These are phyloP conservation scores for Pterostichus madidus DNA, from an alignment of 2,888 invertebrate genomes.

Conservation along the genomic window DNA sequence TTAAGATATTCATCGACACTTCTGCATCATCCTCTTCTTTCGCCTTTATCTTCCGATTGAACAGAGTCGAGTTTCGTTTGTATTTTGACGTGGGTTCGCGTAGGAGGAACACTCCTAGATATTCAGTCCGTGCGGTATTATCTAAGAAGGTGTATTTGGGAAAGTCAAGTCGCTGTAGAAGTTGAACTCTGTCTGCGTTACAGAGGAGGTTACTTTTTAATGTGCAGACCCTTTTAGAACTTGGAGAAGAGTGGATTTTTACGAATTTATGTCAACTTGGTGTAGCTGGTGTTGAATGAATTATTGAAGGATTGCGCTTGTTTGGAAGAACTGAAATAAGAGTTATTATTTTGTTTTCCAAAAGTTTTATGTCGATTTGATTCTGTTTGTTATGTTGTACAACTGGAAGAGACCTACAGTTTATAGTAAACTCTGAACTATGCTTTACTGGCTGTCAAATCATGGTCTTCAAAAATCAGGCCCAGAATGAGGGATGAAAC, in stretches of 20 bases:
- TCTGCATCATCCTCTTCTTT: background rate
- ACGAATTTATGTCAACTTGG: background rate
- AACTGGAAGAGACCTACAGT: too few species aligned
- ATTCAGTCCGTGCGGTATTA: slow-evolving; percentile 46
- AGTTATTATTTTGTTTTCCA: too few species aligned
- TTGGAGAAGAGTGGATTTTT: background rate
- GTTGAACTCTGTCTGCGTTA: background rate
- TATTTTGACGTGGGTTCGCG: background rate
- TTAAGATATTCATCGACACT: background rate
- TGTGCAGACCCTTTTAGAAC: slow-evolving; percentile 31
- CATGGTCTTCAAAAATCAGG: too few species aligned
- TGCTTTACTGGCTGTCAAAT: too few species aligned
- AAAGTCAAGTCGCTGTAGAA: slow-evolving; percentile 17
- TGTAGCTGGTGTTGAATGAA: background rate
- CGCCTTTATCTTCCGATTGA: too few species aligned
- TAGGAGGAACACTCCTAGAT: slow-evolving; percentile 49
- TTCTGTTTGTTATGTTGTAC: too few species aligned
- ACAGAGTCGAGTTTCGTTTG: background rate
- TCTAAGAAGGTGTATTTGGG: slow-evolving; percentile 50
- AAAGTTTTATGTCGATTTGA: too few species aligned
- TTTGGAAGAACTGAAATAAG: background rate
- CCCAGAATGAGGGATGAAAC: too few species aligned
- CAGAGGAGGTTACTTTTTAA: slow-evolving; percentile 24
- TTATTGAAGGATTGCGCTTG: slow-evolving; percentile 8
- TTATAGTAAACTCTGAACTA: too few species aligned